Conservation (phyloP, 1,140 invertebrate genomes). For the Hyles euphorbiae region DNA sequence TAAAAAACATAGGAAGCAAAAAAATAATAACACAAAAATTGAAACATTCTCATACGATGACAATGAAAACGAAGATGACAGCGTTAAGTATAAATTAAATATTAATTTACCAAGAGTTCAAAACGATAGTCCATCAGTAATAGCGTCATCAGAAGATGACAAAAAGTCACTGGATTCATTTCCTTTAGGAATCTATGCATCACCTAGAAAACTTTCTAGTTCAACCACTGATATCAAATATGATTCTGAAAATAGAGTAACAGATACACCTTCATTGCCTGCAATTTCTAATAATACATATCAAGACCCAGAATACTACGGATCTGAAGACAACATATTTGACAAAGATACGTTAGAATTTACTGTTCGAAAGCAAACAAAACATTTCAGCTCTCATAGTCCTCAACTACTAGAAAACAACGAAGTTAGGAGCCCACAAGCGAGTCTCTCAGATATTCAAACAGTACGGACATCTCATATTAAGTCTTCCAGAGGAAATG, state of each 20-base stretch:
- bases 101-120: constrained; percentile 39
- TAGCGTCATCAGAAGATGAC: constrained; percentile 31
- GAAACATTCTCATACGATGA: constrained; percentile 9
- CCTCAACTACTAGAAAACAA: neutral
- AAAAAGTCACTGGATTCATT: constrained; percentile 42
- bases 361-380: neutral
- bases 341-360: neutral
- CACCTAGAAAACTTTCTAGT: constrained; percentile 19
- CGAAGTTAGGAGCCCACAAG: neutral
- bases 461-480: neutral
- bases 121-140: constrained; percentile 27
- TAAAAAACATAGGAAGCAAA: neutral
- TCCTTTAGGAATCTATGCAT: constrained; percentile 24
- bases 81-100: constrained; percentile 37
- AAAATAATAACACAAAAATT: constrained; percentile 8
- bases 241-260: constrained; percentile 4
- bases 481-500: constrained; percentile 4
- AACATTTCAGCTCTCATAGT: neutral
- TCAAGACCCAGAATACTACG: neutral
- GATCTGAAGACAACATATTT: no score
- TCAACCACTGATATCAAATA: constrained; percentile 26
- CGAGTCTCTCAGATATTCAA: neutral
- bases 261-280: constrained; percentile 14
- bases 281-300: constrained; percentile 14
- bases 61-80: constrained; percentile 26